These are phyloP conservation scores for Calonectris borealis DNA, from an alignment of 2,113 vertebrate species.

Conservation along the genomic window DNA sequence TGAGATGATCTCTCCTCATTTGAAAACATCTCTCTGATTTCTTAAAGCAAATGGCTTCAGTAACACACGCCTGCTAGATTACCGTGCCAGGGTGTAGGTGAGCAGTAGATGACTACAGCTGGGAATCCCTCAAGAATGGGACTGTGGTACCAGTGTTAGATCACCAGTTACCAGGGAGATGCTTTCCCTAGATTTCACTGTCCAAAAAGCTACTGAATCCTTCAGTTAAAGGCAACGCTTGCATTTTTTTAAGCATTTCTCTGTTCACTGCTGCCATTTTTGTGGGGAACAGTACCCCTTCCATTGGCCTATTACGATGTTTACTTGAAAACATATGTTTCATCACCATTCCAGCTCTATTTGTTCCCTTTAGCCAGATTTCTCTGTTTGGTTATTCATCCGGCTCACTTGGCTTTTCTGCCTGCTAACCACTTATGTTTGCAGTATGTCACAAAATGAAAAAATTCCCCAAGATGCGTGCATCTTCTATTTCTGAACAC, in stretches of 20 bases:
- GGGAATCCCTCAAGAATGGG: not conserved
- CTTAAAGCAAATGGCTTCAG: not conserved
- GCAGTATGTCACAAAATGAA: not conserved
- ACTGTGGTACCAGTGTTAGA: not conserved
- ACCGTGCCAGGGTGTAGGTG: accelerated
- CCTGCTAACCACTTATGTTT: not conserved
- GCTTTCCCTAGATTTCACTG: not conserved
- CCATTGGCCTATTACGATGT: not conserved
- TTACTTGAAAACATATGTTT: not conserved
- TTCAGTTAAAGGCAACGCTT: not conserved
- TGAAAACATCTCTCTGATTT: not conserved
- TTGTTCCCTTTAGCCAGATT: not conserved
- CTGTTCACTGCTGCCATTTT: not conserved
- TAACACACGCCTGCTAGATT: not conserved
- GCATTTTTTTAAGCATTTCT: not conserved
- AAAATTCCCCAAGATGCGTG: not conserved
- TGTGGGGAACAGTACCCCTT: not conserved
- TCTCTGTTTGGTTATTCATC: not conserved
- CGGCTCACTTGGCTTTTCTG: conserved; percentile 1
- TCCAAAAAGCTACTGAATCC: not conserved
- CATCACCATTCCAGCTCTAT: not conserved
- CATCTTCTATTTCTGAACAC: not conserved
- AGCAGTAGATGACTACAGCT: not conserved
- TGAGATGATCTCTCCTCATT: not conserved
- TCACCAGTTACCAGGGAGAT: not conserved